A percentile compares a stretch with the other conserved stretches of the same genome.
These are phyloP conservation scores for Drosophila maculinotata DNA, from an alignment of 2,888 invertebrate species.

Conservation along the genomic window DNA sequence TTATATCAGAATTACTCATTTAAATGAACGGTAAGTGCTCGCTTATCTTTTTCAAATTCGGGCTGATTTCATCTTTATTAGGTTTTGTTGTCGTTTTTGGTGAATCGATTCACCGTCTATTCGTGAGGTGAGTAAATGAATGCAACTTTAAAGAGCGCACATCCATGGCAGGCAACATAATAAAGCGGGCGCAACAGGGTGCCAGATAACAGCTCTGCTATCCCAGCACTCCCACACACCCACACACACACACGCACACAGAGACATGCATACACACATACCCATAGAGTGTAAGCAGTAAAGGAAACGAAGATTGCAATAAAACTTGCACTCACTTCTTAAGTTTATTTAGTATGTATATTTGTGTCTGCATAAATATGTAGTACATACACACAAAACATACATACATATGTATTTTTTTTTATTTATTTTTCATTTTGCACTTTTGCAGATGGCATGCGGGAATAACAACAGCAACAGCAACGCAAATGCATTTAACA, in stretches of 20 bases:
- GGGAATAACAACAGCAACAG: slow-evolving; percentile 3
- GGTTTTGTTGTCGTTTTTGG: not conserved
- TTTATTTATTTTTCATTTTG: too few species aligned
- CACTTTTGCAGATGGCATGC: slow-evolving; percentile 44
- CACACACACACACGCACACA: not conserved
- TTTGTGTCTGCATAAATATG: not conserved
- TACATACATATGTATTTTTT: slow-evolving; percentile 3
- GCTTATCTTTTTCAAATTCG: not conserved
- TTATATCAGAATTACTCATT: slow-evolving; percentile 3
- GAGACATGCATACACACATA: not conserved
- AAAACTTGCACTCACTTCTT: slow-evolving; percentile 41
- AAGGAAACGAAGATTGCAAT: slow-evolving; percentile 44
- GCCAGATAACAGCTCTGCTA: slow-evolving; percentile 7
- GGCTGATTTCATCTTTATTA: not conserved
- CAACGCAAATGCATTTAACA: slow-evolving; percentile 24
- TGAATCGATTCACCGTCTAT: slow-evolving; percentile 11
- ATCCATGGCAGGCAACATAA: slow-evolving; percentile 1
- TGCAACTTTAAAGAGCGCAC: slow-evolving; percentile 11
- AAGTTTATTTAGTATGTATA: not conserved
- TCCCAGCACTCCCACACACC: slow-evolving; percentile 17
- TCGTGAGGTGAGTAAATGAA: slow-evolving; percentile 11
- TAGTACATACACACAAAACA: not conserved
- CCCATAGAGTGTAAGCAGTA: slow-evolving; percentile 22
- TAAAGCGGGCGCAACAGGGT: slow-evolving; percentile 33
- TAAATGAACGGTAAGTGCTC: not conserved